Conservation (phyloP, 37 sponge, comb jelly and placozoan species). For the Haliclona indistincta region DNA sequence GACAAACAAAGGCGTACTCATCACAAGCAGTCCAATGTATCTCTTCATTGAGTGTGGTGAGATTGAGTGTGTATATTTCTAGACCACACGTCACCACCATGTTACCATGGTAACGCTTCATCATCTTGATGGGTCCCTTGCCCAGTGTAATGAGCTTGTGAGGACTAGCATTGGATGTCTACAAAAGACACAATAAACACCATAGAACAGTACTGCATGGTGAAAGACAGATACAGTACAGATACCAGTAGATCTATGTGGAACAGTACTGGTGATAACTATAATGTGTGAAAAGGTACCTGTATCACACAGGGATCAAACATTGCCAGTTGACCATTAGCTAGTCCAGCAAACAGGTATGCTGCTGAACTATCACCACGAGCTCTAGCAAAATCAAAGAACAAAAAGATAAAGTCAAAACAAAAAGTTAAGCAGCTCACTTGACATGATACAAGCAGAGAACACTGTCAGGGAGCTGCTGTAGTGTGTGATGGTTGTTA, state of each 20-base stretch:
- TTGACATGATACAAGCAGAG: slow-evolving; percentile 42
- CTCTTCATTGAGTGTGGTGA: neutral
- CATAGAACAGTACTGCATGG: too few species aligned
- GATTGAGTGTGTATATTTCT: slow-evolving; percentile 22
- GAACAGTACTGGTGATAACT: too few species aligned
- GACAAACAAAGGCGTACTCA: slow-evolving; percentile 1
- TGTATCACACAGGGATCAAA: slow-evolving; percentile 27
- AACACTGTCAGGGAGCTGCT: slow-evolving; percentile 13
- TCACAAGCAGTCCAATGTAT: slow-evolving; percentile 25
- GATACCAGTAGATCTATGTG: too few species aligned
- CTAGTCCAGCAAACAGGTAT: slow-evolving; percentile 68
- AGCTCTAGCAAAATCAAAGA: too few species aligned
- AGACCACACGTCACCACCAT: slow-evolving; percentile 38
- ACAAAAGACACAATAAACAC: too few species aligned
- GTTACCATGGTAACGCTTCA: slow-evolving; percentile 22
- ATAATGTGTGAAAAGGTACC: too few species aligned
- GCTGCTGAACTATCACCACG: neutral
- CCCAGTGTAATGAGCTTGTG: slow-evolving; percentile 23
- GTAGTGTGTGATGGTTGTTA: slow-evolving; percentile 18
- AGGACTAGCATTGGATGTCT: slow-evolving; percentile 7
- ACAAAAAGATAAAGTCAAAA: too few species aligned
- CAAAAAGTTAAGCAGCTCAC: too few species aligned
- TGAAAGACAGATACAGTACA: too few species aligned
- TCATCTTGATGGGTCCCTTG: slow-evolving; percentile 15
- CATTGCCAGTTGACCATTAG: slow-evolving; percentile 39